phyloP scores from a whole-genome alignment of 2,113 vertebrate species.

The Myiagra hebetior region DNA sequence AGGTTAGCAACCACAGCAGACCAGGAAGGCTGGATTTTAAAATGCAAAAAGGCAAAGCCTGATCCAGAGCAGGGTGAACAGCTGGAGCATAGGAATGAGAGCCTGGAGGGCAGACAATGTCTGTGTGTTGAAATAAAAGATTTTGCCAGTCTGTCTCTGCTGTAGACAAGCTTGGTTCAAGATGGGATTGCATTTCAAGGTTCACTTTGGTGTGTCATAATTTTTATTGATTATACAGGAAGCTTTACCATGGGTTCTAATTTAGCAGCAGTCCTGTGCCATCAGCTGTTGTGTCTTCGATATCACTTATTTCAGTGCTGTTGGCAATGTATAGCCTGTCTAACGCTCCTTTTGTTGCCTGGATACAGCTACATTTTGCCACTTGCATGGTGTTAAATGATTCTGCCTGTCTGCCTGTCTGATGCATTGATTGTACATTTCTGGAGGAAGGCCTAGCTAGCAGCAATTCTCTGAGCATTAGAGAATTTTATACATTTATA shows the following conservation, averaged over 20 bases:
- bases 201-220: neutral
- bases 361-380: neutral
- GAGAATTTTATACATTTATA: neutral
- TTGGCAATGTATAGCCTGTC: neutral
- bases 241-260: neutral
- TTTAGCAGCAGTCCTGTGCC: neutral
- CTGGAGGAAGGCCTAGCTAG: neutral
- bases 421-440: neutral
- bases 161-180: neutral
- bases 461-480: neutral
- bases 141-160: neutral
- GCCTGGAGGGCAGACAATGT: neutral
- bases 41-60: neutral
- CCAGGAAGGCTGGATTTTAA: neutral
- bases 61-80: neutral
- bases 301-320: neutral
- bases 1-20: neutral
- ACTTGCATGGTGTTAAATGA: neutral
- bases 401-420: neutral
- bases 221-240: neutral
- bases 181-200: neutral
- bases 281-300: neutral
- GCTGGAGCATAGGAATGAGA: neutral
- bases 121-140: neutral
- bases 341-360: slow-evolving; percentile 27